A percentile compares a stretch with the other conserved stretches of the same genome.
Conservation (phyloP, 92 coral and sea anemone species). For the Desmophyllum pertusum region DNA sequence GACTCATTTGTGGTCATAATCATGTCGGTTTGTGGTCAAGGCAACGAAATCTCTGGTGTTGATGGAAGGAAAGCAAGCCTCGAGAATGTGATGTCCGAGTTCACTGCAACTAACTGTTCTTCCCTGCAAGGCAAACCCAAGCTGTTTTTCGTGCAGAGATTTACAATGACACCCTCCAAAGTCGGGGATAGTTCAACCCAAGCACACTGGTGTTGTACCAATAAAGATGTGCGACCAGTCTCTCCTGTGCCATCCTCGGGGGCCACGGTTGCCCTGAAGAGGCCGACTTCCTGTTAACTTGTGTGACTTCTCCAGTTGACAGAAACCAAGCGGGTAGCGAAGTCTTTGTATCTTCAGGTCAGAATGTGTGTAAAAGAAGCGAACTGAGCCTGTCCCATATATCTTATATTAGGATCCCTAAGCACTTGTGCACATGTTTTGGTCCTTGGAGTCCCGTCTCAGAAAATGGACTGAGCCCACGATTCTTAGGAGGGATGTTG, state of each 20-base stretch:
- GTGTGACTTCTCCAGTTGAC: not conserved
- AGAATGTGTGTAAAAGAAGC: too few relatives aligned
- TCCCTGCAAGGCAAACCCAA: conserved; percentile 30
- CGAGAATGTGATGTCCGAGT: conserved; percentile 30
- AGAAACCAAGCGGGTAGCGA: not conserved
- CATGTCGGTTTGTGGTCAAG: not conserved
- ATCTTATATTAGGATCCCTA: too few relatives aligned
- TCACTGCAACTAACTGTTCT: not conserved
- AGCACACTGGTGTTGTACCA: not conserved
- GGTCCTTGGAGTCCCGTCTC: too few relatives aligned
- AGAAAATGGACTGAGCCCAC: too few relatives aligned
- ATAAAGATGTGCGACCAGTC: not conserved
- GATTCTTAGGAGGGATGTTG: too few relatives aligned
- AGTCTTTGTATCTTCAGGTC: conserved; percentile 5
- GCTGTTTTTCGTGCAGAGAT: conserved; percentile 22
- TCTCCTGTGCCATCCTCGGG: too few relatives aligned
- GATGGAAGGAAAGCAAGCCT: conserved; percentile 24
- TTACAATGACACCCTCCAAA: not conserved
- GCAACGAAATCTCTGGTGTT: conserved; percentile 12
- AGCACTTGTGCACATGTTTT: too few relatives aligned
- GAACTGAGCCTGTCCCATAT: too few relatives aligned
- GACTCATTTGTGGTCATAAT: conserved; percentile 8
- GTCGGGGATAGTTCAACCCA: not conserved
- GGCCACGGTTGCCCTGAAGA: conserved; percentile 18
- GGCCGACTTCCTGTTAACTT: conserved; percentile 16